Evolutionary conservation across 2,797 vertebrate genomes (phyloP), one percentile per base, ranked within the genome.

Genomic region (Acestrorhynchus altus): DNA sequence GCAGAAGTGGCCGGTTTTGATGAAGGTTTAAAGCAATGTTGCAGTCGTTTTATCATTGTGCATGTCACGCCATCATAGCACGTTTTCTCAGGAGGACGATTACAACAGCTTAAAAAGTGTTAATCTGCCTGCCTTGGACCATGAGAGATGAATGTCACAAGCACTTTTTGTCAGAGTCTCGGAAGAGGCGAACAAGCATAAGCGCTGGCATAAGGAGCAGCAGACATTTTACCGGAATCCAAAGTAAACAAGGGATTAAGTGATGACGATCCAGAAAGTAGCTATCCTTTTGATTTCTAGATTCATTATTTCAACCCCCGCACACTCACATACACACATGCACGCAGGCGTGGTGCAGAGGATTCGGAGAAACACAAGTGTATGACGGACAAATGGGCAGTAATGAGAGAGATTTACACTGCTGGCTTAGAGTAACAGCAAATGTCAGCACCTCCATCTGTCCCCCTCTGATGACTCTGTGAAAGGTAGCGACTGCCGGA

Each of bases 401-500:
- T 80, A 85, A 86, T 87, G 68, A 83, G 83, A 80, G 47, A 74
- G 83, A 78, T 80, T 77, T 80, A 70, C 66, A 82, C 85, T 83
- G 83, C 82, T 86, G 79, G 72, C 54, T n/a, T 57, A 22, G 76
- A 22, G 28, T 71, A 46, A 61, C 39, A 56, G 71, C 83, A 81
- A 74, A 81, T 82, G 77, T 84, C 70, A 68, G 75, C 67, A 75
- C 75, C 86, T 86, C 85, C 85, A 87, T 90, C 86, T 86, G 82
- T 81, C 81, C 77, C 56, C 75, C 72, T 69, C 69, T 80, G 71
- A 81, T 67, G 81, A 83, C 83, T 84, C 85, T 84, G 75, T 84
- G 83, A 88, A 83, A 83, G 79, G 84, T 86, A 78, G 68, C 65
- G 46, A 77, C 77, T 68, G 74, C 85, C 78, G 85, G 83, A 42